A percentile compares a stretch with the other conserved stretches of the same genome.
Evolutionary conservation across 2,888 invertebrate species (phyloP).

Genomic region (Ecdyonurus torrentis): DNA sequence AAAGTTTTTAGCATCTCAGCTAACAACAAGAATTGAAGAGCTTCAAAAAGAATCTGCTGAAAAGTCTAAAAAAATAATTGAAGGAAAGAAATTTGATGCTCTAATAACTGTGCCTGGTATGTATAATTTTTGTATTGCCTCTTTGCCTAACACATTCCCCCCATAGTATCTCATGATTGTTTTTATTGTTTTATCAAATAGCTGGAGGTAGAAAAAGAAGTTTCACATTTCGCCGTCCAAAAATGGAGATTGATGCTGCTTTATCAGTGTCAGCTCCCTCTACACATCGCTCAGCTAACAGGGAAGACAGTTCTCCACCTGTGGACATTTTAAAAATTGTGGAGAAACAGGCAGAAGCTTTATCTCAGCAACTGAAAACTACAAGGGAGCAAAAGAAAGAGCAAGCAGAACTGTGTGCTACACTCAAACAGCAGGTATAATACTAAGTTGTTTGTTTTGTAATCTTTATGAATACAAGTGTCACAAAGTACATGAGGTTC

Average conservation of each 20-base stretch:
- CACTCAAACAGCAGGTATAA: background rate
- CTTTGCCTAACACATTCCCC: constrained; percentile 6
- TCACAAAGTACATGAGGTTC: background rate
- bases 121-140: constrained; percentile 19
- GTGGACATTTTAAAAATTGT: background rate
- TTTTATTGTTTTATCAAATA: background rate
- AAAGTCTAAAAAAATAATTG: constrained; percentile 33
- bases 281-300: background rate
- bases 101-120: constrained; percentile 20
- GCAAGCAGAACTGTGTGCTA: background rate
- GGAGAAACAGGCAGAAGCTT: background rate
- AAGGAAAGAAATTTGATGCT: constrained; percentile 27
- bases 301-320: background rate
- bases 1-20: constrained; percentile 34
- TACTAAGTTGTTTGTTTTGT: background rate
- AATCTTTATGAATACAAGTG: background rate
- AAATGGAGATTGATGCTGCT: background rate
- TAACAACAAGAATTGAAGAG: constrained; percentile 43
- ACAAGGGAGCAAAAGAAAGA: background rate
- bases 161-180: background rate
- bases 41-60: constrained; percentile 44
- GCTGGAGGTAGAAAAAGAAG: background rate
- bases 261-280: too few species aligned
- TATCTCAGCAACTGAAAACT: background rate
- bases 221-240: background rate